Base-by-base conservation (phyloP, 2,888 invertebrate species). In the Acholoe squamosa region DNA sequence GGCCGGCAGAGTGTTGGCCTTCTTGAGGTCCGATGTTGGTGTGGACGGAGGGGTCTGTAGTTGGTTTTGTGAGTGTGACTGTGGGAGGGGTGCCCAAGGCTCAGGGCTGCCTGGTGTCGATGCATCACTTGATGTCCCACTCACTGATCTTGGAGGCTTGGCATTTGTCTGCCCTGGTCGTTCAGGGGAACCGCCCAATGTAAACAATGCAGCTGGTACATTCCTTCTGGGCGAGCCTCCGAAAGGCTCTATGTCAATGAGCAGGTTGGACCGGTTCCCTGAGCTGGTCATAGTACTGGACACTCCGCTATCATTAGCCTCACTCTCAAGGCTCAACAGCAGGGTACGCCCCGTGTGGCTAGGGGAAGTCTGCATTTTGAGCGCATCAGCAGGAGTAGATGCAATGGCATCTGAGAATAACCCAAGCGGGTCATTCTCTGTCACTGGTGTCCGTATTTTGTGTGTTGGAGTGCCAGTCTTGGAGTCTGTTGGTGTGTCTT, bases 401-500 rank as follows among this genome's bases (percentile, higher is more conserved):
- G 31, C 67, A 28, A 89, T 51, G 10, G 77, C 80, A 0, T 54
- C 67, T 16, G 51, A 31, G 91, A 98, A 96, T 5, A 98, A 98
- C 10, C 98, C 99, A 33, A 99, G 96, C 0, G 99, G 99, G 96
- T 99, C 99, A 96, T 98, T 98, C 94, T 98, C 97, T 0, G 98
- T 98, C 0, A 99, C 98, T 0, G 98, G 98, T 0, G 98, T 98
- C 16, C 92, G 88, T n/a, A 91, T 84, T 89, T 90, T 91, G 77
- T 92, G 92, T 12, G 56, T 31, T 0, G 92, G 92, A 84, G 92
- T 92, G 86, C 56, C 56, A 12, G 25, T 52, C 54, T 86, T 86
- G 7, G 86, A 86, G 54, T 25, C 28, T 10, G 86, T 28, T 10
- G 28, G 54, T 25, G 86, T 54, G 28, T 86, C 86, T 22, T 54